These are phyloP conservation scores for Mizuhopecten yessoensis DNA, from an alignment of 1,140 invertebrate genomes.

Conservation along the genomic window DNA sequence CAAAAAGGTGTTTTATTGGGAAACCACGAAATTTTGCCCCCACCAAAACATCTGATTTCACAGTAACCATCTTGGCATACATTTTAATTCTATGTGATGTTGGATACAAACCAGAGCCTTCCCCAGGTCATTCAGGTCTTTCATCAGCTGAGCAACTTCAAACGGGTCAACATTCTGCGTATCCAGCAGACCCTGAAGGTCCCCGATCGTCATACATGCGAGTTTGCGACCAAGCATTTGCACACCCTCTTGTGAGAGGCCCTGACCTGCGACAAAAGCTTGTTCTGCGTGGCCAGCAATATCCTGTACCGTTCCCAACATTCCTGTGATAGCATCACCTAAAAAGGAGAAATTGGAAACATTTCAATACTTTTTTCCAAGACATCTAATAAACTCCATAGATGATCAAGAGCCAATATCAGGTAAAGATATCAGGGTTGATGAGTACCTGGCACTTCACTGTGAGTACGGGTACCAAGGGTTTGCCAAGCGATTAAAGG, in stretches of 20 bases:
- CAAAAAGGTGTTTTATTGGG: too few species aligned
- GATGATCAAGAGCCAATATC: too few species aligned
- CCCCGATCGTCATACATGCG: conserved; percentile 75
- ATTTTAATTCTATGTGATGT: background rate
- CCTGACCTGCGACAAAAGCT: conserved; percentile 68
- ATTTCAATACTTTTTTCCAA: too few species aligned
- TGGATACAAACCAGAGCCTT: conserved; percentile 64
- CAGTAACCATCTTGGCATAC: too few species aligned
- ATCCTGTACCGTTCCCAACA: conserved; percentile 57
- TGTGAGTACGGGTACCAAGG: too few species aligned
- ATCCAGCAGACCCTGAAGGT: conserved; percentile 69
- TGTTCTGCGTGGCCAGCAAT: conserved; percentile 62
- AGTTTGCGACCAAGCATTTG: conserved; percentile 69
- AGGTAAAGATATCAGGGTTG: too few species aligned
- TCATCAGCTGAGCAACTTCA: conserved; percentile 61
- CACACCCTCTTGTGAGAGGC: conserved; percentile 66
- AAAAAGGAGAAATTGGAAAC: too few species aligned
- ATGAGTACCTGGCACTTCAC: too few species aligned
- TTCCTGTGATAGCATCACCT: conserved; percentile 62
- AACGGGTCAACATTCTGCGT: conserved; percentile 72
- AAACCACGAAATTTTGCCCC: too few species aligned
- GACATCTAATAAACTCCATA: too few species aligned
- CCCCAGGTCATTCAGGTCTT: conserved; percentile 69
- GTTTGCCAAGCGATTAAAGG: too few species aligned
- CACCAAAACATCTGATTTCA: too few species aligned